These are phyloP conservation scores for Tribolium castaneum DNA, from an alignment of 1,140 invertebrate genomes.

Conservation along the genomic window DNA sequence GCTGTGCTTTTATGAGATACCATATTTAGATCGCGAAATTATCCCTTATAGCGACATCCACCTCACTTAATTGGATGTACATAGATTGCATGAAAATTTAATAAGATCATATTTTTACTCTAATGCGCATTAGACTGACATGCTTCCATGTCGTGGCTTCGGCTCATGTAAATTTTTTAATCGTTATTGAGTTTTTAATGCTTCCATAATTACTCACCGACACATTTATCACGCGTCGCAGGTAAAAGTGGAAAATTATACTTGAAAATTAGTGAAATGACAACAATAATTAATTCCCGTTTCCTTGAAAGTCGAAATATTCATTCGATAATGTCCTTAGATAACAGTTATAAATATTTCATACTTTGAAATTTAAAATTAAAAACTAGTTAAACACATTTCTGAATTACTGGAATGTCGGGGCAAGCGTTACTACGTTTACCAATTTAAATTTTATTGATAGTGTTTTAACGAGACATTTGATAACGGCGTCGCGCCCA, in stretches of 20 bases:
- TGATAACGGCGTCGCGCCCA: not conserved
- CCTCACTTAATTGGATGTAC: not conserved
- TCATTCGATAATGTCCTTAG: not conserved
- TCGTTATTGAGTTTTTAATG: not conserved
- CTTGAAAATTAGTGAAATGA: not conserved
- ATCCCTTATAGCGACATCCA: conserved; percentile 11
- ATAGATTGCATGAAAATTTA: not conserved
- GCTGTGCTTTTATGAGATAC: conserved; percentile 12
- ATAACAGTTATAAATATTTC: not conserved
- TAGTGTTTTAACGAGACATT: not conserved
- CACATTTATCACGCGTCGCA: not conserved
- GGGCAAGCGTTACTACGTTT: not conserved
- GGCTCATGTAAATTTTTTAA: not conserved
- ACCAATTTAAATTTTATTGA: not conserved
- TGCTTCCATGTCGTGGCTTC: not conserved
- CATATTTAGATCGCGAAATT: conserved; percentile 21
- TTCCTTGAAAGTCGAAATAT: not conserved
- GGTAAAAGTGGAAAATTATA: not conserved
- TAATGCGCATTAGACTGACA: not conserved
- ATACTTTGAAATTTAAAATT: not conserved
- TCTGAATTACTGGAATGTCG: not conserved
- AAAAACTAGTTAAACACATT: not conserved
- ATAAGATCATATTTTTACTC: not conserved
- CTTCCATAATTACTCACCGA: not conserved
- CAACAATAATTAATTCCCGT: not conserved